Base-by-base conservation (phyloP, 2,888 invertebrate species). In the Drosophila neotestacea region DNA sequence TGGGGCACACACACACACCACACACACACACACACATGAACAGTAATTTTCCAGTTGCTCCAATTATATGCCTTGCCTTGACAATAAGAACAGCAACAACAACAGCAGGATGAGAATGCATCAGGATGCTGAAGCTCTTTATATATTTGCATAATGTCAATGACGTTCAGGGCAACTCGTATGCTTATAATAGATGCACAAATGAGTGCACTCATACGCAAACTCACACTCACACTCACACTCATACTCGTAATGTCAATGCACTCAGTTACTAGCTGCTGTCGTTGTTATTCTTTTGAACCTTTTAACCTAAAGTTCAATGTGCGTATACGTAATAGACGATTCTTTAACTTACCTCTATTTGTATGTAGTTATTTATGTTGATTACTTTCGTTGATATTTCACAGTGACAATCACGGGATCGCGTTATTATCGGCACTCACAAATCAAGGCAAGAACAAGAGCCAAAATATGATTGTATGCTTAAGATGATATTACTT, bases 111-210 rank as follows among this genome's bases (percentile, higher is more conserved):
- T 44, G 58, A 62, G 70, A 54, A 13, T 55, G 76, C 70, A 73
- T 71, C 73, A 68, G 70, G 44, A 56, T 44, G 55, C 44, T 44
- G 44, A 22, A 16, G 32, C 34, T 56, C 13, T 22, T 60, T 62
- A 61, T 73, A 50, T 67, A 85, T 83, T 85, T 85, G 82, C 88
- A 83, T 87, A 83, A 83, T 71, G 77, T 64, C 62, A 68, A 55
- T 77, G 78, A 78, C 58, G 58, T 68, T 64, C 62, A 38, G 52
- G 50, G 60, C 64, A 55, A 61, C 44, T 58, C 61, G 50, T 59
- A 51, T 44, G 70, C 67, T 59, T 46, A 32, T 79, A 63, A 70
- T 60, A 56, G 13, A 42, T 50, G 56, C 59, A 59, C 47, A 48
- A 52, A 51, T 46, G 54, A 48, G 69, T 42, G 13, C 52, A 48